These are phyloP conservation scores for Bradynema listronoti DNA, from an alignment of 1,140 invertebrate genomes.

Conservation along the genomic window DNA sequence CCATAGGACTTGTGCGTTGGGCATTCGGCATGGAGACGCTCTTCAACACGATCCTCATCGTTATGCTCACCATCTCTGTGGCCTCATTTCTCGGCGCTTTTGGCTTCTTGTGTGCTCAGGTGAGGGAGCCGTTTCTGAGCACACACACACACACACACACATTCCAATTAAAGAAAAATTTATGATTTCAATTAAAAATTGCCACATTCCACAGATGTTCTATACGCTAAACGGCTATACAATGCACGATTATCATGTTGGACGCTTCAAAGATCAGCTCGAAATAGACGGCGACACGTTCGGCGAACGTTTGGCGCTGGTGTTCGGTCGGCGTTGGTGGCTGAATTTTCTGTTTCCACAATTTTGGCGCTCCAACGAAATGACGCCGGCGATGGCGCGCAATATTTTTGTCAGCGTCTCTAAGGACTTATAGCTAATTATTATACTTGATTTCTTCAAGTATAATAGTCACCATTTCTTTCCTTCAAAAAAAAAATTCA, in stretches of 20 bases:
- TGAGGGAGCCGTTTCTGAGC: constrained; percentile 4
- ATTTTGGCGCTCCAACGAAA: constrained; percentile 38
- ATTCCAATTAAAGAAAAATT: background rate
- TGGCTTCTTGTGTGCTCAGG: constrained; percentile 40
- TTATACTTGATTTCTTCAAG: background rate
- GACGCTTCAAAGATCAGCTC: constrained; percentile 17
- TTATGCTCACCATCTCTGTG: constrained; percentile 25
- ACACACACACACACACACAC: too few relatives aligned
- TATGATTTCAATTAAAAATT: too few relatives aligned
- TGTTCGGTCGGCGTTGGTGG: constrained; percentile 38
- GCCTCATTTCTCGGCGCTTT: constrained; percentile 26
- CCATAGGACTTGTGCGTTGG: constrained; percentile 37
- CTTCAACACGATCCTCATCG: constrained; percentile 25
- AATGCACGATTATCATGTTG: constrained; percentile 42
- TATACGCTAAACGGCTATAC: constrained; percentile 44
- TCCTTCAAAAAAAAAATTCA: too few relatives aligned
- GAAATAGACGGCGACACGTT: constrained; percentile 39
- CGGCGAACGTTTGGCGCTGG: constrained; percentile 33
- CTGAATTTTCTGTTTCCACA: constrained; percentile 43
- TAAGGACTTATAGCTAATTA: constrained; percentile 30
- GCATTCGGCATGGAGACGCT: constrained; percentile 29
- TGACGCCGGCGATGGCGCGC: constrained; percentile 34
- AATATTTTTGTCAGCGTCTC: constrained; percentile 45
- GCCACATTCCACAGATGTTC: constrained; percentile 32
- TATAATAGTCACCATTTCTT: too few relatives aligned